Evolutionary conservation across 2,888 invertebrate genomes (phyloP).

Genomic region (Drosophila leonis): DNA sequence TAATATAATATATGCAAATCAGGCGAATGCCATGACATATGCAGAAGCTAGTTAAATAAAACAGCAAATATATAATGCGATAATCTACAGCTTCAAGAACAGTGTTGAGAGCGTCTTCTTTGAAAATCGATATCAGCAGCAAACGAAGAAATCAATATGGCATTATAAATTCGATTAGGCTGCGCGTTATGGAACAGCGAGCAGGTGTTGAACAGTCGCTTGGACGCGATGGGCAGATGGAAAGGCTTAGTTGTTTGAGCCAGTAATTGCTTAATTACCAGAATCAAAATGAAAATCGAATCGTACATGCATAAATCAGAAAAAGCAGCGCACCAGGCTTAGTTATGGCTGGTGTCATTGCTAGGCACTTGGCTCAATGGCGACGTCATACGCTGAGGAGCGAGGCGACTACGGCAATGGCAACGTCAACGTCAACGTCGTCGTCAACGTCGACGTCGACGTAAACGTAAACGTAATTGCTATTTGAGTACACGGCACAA

Average conservation of each 20-base stretch:
- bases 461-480: conserved; percentile 36
- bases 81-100: background rate
- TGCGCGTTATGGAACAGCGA: background rate
- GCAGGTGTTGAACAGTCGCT: background rate
- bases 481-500: conserved; percentile 36
- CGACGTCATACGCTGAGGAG: conserved; percentile 33
- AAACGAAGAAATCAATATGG: background rate
- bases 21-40: background rate
- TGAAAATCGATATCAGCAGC: background rate
- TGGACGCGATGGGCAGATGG: background rate
- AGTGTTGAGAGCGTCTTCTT: background rate
- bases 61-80: background rate
- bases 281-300: conserved; percentile 26
- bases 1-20: conserved; percentile 1
- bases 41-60: background rate
- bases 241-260: background rate
- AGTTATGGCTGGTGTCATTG: conserved; percentile 4
- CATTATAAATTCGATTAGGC: background rate
- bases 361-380: conserved; percentile 7
- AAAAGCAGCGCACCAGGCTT: conserved; percentile 6
- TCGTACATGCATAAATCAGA: conserved; percentile 9
- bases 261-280: conserved; percentile 22
- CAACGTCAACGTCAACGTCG: background rate
- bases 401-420: background rate
- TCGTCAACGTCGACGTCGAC: background rate